Base-by-base conservation (phyloP, 2,888 invertebrate species). In the Callyntrura sp. region DNA sequence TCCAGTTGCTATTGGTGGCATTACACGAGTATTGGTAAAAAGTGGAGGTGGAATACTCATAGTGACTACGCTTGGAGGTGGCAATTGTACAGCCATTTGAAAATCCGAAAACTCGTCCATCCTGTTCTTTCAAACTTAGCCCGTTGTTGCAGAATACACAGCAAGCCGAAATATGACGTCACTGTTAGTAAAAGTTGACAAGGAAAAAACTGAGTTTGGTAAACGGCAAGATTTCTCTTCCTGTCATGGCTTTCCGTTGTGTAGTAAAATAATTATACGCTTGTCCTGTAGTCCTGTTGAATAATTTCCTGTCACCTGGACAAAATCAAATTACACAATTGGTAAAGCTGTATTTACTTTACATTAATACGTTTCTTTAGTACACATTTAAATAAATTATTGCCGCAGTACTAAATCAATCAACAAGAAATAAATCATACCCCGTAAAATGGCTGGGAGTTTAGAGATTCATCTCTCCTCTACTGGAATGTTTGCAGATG, bases 21-120 rank as follows among this genome's bases (percentile, higher is more conserved):
- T 20, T 5, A 51, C 20, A 51, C 55, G 55, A 60, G 60, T 78
- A 25, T 28, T 68, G 88, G 93, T 81, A 86, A 60, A 81, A 12
- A 48, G 14, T 35, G 82, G 82, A 28, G 82, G 45, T 25, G 88
- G 84, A 92, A 90, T 4, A 94, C 94, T 76, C 94, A 94, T 83
- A 23, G 86, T 88, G 14, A 91, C 90, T 60, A 89, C 43, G 51
- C 35, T 79, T 28, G 91, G 91, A n/a, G 92, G 90, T 79, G 92
- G 93, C 81, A 92, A 91, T 9, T 91, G 90, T 8, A 90, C 81
- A 25, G 94, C 94, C 93, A 95, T 95, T 93, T 95, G 95, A 91
- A 95, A 95, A 43, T 95, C 95, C 0, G 95, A 94, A 92, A 95
- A 95, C 17, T 95, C 95, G 91, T 95, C 95, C 84, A 91, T 91